These are phyloP conservation scores for Drosophila trapezifrons DNA, from an alignment of 1,140 invertebrate species.

Conservation along the genomic window DNA sequence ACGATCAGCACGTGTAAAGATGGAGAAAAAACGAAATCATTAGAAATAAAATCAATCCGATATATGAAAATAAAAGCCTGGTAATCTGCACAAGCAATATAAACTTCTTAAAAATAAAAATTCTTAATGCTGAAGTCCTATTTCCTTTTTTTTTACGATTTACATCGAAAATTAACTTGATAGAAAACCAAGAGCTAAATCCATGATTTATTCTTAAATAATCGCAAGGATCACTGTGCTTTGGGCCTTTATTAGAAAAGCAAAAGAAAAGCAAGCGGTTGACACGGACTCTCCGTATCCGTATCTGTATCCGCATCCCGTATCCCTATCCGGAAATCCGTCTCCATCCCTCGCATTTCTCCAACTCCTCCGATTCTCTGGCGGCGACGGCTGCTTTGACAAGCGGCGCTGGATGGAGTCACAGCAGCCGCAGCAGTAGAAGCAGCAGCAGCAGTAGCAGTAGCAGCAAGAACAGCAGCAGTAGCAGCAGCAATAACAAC, in stretches of 20 bases:
- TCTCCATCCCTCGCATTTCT: background rate
- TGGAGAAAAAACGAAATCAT: no score
- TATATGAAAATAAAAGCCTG: background rate
- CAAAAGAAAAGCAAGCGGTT: conserved; percentile 16
- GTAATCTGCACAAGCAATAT: no score
- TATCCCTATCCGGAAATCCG: conserved; percentile 3
- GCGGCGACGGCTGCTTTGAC: conserved; percentile 70
- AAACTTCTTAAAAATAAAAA: background rate
- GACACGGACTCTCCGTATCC: conserved; percentile 1
- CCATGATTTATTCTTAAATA: background rate
- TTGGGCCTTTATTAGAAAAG: conserved; percentile 9
- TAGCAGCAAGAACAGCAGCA: conserved; percentile 44
- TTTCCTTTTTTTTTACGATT: no score
- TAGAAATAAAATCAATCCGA: no score
- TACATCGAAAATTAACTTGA: background rate
- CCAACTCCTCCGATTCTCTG: conserved; percentile 12
- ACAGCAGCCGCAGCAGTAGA: conserved; percentile 47
- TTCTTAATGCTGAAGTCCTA: no score
- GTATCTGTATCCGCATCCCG: background rate
- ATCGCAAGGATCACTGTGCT: background rate
- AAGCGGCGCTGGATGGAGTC: conserved; percentile 55
- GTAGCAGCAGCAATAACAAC: no score
- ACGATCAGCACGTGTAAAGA: no score
- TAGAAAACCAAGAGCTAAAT: background rate
- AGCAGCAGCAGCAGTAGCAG: conserved; percentile 47